Percentiles rank a stretch among this genome's conserved stretches.
These are phyloP conservation scores for Bugula neritina DNA, from an alignment of 2,888 invertebrate species.

Conservation along the genomic window DNA sequence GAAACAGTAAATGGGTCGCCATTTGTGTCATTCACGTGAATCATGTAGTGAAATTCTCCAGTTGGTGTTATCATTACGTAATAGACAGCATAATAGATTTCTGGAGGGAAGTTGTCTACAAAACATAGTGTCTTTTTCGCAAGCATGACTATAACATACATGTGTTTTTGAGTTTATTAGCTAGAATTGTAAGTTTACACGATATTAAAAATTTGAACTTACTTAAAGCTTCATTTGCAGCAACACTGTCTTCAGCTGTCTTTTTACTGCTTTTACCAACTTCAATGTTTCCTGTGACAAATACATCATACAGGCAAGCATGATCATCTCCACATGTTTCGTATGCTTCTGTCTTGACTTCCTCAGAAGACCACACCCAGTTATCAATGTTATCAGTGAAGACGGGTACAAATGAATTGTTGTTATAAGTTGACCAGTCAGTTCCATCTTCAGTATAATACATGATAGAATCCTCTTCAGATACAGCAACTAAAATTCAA, in stretches of 20 bases:
- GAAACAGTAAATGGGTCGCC: not conserved
- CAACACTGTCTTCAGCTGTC: conserved; percentile 8
- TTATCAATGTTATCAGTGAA: conserved; percentile 9
- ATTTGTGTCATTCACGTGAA: not conserved
- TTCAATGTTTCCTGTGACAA: not conserved
- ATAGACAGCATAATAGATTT: not conserved
- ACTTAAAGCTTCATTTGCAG: not conserved
- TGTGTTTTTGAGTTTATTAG: too few relatives aligned
- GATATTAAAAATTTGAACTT: too few relatives aligned
- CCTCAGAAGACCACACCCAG: conserved; percentile 7
- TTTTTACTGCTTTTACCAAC: conserved; percentile 15
- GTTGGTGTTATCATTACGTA: not conserved
- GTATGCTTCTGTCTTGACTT: not conserved
- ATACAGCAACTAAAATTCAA: conserved; percentile 12
- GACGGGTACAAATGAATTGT: conserved; percentile 10
- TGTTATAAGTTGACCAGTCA: not conserved
- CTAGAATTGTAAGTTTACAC: too few relatives aligned
- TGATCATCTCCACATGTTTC: not conserved
- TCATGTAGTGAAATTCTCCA: not conserved
- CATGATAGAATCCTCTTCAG: conserved; percentile 9
- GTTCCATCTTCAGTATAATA: not conserved
- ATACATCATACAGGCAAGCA: conserved; percentile 6
- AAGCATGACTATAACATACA: too few relatives aligned
- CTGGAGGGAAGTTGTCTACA: conserved; percentile 5
- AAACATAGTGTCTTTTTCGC: too few relatives aligned